Conservation (phyloP, 2,113 vertebrate species). For the Trinectes maculatus region DNA sequence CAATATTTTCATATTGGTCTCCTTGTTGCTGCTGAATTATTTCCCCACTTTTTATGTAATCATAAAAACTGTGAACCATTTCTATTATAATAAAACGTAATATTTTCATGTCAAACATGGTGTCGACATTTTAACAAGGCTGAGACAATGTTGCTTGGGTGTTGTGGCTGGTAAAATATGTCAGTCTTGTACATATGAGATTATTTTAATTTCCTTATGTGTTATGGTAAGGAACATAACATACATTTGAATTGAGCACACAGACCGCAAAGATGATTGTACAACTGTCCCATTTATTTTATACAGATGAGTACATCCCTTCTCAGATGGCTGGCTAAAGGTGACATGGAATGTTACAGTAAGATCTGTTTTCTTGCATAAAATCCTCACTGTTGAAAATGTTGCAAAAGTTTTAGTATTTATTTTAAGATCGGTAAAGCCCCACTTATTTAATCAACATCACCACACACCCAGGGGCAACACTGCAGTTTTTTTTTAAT, state of each 20-base stretch:
- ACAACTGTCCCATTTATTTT: conserved; percentile 99
- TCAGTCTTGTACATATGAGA: too few relatives aligned
- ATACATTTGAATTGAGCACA: conserved; percentile 35
- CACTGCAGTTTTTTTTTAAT: conserved; percentile 80
- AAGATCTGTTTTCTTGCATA: conserved; percentile 90
- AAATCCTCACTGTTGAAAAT: conserved; percentile 90
- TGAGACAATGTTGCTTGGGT: too few relatives aligned
- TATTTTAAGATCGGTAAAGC: conserved; percentile 79
- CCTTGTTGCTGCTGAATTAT: too few relatives aligned
- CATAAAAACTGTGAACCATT: too few relatives aligned
- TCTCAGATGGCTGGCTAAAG: conserved; percentile 89
- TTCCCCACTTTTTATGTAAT: too few relatives aligned
- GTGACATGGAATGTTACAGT: conserved; percentile 99
- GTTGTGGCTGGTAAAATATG: too few relatives aligned
- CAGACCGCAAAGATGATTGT: conserved; percentile 78
- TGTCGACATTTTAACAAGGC: too few relatives aligned
- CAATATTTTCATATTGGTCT: too few relatives aligned
- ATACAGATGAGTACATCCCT: conserved; percentile 91
- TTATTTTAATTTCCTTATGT: too few relatives aligned
- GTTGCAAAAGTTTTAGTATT: conserved; percentile 83
- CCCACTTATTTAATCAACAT: conserved; percentile 86
- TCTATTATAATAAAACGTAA: too few relatives aligned
- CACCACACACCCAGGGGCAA: conserved; percentile 84
- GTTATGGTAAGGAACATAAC: not conserved
- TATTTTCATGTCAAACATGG: too few relatives aligned